phyloP scores from a whole-genome alignment of 2,797 vertebrate species.

The Megalops cyprinoides region DNA sequence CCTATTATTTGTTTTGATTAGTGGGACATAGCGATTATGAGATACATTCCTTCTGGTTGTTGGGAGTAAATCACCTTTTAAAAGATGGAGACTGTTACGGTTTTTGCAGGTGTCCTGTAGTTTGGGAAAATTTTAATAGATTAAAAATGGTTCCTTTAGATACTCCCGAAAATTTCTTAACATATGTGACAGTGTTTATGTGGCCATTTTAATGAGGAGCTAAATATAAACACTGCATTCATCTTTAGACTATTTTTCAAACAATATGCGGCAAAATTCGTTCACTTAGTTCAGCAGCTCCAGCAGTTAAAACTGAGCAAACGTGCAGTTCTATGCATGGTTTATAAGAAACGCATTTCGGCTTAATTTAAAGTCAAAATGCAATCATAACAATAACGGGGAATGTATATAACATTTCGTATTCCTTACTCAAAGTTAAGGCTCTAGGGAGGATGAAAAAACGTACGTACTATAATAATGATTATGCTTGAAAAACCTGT shows the following conservation, averaged over 20 bases:
- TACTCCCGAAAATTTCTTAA: no score
- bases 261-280: neutral
- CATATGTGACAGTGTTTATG: no score
- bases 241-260: neutral
- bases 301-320: neutral
- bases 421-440: neutral
- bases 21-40: no score
- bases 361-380: neutral
- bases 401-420: neutral
- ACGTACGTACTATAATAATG: neutral
- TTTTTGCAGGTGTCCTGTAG: neutral
- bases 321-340: neutral
- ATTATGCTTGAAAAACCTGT: neutral
- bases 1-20: no score
- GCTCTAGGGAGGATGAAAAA: neutral
- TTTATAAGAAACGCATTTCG: neutral
- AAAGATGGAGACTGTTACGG: no score
- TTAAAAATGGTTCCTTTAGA: no score
- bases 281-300: neutral
- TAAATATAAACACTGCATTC: no score
- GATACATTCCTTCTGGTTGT: no score
- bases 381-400: neutral
- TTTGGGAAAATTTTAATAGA: no score
- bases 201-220: no score
- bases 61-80: no score